Conservation (phyloP, 2,888 invertebrate genomes). For the Pterostichus niger region DNA sequence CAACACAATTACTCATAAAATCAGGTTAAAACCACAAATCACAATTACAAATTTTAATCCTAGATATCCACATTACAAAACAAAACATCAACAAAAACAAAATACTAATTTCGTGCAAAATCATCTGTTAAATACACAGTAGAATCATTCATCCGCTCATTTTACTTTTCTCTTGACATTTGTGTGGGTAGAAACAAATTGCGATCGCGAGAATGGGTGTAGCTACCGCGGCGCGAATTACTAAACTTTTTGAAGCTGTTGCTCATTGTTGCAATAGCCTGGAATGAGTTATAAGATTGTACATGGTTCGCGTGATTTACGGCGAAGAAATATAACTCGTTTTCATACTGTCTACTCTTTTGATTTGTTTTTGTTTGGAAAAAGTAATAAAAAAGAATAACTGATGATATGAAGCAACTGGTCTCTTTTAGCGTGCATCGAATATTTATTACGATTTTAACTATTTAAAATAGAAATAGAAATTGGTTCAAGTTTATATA, state of each 20-base stretch:
- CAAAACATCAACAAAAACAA: conserved; percentile 27
- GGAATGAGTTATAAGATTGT: conserved; percentile 26
- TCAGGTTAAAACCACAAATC: conserved; percentile 42
- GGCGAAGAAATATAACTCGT: conserved; percentile 20
- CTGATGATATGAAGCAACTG: neutral
- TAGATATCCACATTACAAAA: conserved; percentile 27
- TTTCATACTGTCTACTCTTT: neutral
- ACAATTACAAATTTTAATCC: conserved; percentile 45
- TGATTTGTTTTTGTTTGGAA: neutral
- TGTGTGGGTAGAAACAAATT: conserved; percentile 17
- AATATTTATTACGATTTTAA: no score
- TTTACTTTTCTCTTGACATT: conserved; percentile 23
- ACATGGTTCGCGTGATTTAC: conserved; percentile 19
- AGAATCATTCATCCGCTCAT: conserved; percentile 15
- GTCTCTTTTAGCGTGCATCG: neutral
- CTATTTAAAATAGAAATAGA: no score
- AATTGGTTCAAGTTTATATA: no score
- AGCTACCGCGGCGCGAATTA: conserved; percentile 17
- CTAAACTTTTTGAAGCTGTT: conserved; percentile 35
- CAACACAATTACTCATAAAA: conserved; percentile 17
- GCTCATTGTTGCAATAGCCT: conserved; percentile 18
- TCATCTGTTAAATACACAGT: conserved; percentile 35
- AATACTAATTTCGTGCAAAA: conserved; percentile 38
- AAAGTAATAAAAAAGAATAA: conserved; percentile 9
- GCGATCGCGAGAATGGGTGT: conserved; percentile 31